Base-by-base conservation (phyloP, 2,113 vertebrate genomes). In the Columba janthina region DNA sequence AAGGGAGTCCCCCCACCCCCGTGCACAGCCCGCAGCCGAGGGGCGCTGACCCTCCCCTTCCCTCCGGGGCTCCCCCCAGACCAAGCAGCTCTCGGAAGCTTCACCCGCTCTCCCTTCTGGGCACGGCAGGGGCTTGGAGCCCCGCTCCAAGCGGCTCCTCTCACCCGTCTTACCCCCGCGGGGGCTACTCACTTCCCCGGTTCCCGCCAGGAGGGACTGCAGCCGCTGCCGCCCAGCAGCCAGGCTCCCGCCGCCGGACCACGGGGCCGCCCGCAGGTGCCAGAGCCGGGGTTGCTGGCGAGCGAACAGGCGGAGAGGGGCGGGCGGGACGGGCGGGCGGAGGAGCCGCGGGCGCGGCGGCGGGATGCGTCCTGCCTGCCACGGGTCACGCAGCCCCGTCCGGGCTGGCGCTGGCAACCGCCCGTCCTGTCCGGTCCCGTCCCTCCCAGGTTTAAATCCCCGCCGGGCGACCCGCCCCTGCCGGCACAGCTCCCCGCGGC, bases 401-500 rank as follows among this genome's bases (percentile, higher is more conserved):
- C 65, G 72, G 56, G 72, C 71, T 8, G 71, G 34, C 16, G 85
- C 42, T 44, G 40, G 64, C 85, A 48, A 36, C 60, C 58, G 28
- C 74, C 57, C 62, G 50, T 28, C 56, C 53, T 15, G 36, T 28
- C 28, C 69, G 36, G 61, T 25, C 64, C 64, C 51, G 70, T 64
- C 72, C 90, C 82, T 88, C 62, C 83, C 83, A 9, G 62, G 89
- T 95, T 94, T 94, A 94, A 92, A 95, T 65, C 85, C 85, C 85
- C 76, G 94, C 81, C 36, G 85, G 66, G 92, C 66, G 85, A 54
- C 85, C 91, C 81, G 71, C 88, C 91, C 80, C 71, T 66, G 65
- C 88, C 79, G 74, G 84, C 91, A 88, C 75, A 36, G 58, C 78
- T 61, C 71, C 64, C 77, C 54, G 54, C 66, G 50, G 85, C 85